Evolutionary conservation across 2,113 vertebrate species (phyloP), one percentile per base, ranked within the genome.

Genomic region (Caranx ignobilis): DNA sequence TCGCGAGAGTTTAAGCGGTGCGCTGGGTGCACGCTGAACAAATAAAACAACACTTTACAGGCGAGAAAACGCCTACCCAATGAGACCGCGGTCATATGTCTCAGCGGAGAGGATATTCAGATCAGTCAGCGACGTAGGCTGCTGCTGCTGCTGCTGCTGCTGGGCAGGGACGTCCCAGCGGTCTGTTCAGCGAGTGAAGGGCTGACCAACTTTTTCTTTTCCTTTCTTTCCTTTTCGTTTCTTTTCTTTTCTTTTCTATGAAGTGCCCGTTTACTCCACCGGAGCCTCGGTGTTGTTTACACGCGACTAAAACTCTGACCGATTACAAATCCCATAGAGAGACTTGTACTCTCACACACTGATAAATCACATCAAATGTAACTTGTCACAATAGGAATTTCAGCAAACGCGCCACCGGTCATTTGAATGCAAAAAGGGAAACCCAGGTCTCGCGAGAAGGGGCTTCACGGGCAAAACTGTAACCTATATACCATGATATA

Each of bases 121-220:
- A 84, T 61, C 35, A 57, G 62, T 18, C 54, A 59, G 54, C 72
- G 77, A 71, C 77, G 83, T 55, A 56, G n/a, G 26, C 26, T 26
- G 26, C 26, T 37, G 8, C 37, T 37, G 37, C 37, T 37, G 5
- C 37, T 37, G 59, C 19, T 60, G 48, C 1, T 10, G 21, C 21
- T 26, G 12, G 37, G 47, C 63, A 83, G 74, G 81, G 85, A 88
- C 87, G 87, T 90, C 90, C 87, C 83, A 81, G 50, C 43, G 74
- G 34, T 52, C 54, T 15, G 39, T 18, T 81, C 66, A 7, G 70
- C 52, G 19, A 47, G 61, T 55, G 47, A 70, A 34, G 1, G 34
- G 72, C 68, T 66, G 69, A 6, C 15, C n/a, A 91, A 89, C 83
- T 82, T 88, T 81, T 71, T 8, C 8, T 37, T 26, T 26, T 37